Percentiles rank a stretch among this genome's conserved stretches.
These are phyloP conservation scores for Trichopria drosophilae DNA, from an alignment of 2,888 invertebrate species.

Conservation along the genomic window DNA sequence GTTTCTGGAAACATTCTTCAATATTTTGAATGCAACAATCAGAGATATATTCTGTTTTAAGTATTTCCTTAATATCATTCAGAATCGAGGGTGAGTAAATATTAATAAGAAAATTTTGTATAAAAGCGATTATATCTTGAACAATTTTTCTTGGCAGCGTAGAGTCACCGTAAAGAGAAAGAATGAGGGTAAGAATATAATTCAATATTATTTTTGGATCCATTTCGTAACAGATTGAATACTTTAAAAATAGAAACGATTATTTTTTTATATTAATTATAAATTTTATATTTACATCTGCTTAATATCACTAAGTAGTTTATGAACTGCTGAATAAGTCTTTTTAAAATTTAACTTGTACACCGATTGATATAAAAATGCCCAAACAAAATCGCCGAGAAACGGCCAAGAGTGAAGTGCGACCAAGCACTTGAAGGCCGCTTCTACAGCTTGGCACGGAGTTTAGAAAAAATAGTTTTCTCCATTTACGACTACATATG, in stretches of 20 bases:
- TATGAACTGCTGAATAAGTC: slow-evolving; percentile 10
- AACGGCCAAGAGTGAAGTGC: slow-evolving; percentile 12
- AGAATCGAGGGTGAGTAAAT: no score
- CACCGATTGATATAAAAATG: slow-evolving; percentile 15
- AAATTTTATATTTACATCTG: slow-evolving; percentile 7
- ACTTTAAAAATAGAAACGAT: no score
- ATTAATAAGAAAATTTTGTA: no score
- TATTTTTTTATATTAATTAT: no score
- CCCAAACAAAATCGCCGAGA: slow-evolving; percentile 18
- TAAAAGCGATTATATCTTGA: no score
- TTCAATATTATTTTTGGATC: no score
- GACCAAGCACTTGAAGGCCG: slow-evolving; percentile 17
- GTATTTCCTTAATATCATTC: no score
- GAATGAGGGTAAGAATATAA: not conserved
- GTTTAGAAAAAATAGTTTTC: slow-evolving; percentile 9
- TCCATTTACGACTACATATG: slow-evolving; percentile 9
- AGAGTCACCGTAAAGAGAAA: not conserved
- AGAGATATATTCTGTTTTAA: no score
- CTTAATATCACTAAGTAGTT: slow-evolving; percentile 16
- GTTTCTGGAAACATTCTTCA: no score
- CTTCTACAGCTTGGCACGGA: no score
- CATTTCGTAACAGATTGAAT: no score
- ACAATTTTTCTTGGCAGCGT: slow-evolving; percentile 2
- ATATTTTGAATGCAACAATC: no score
- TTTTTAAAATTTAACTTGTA: slow-evolving; percentile 16